Evolutionary conservation across 2,888 invertebrate species (phyloP), one percentile per base, ranked within the genome.

Genomic region (Meandrusa payeni): DNA sequence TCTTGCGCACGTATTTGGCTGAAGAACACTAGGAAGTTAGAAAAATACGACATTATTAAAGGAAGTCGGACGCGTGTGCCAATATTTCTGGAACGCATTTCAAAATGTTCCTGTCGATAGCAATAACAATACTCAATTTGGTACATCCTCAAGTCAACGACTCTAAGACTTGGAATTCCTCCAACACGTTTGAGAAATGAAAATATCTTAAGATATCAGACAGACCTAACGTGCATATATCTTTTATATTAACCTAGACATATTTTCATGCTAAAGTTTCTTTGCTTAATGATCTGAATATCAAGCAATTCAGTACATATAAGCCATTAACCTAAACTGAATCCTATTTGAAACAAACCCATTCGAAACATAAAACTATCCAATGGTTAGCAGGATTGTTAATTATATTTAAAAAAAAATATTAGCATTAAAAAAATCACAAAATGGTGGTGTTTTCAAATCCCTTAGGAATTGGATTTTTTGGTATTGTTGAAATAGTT

Each of bases 171-270:
- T 85, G 85, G 83, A 85, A 71, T 66, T 68, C 56, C 59, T 83
- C 86, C 86, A 86, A 86, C 79, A 82, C 74, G 66, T 75, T 73
- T 68, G 66, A 70, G 78, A 81, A 83, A 86, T 83, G 82, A 82
- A 86, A 83, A 80, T 44, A 33, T 32, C 26, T 38, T 44, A 15
- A 33, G 37, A 27, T 22, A 29, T 28, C 22, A 38, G 27, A 38
- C 38, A 32, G 31, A 37, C 6, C 10, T 9, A 19, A 31, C 20
- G 12, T 22, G 11, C 9, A 31, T 17, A 4, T 31, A 39, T 9
- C 7, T 5, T 32, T 6, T 24, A 10, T 7, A 26, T 10, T 33
- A 23, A n/a, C 13, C 7, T n/a, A 13, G 10, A 23, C 1, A 34
- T 6, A 34, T 34, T 28, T 15, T 15, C 6, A 27, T n/a, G n/a